These are phyloP conservation scores for Ptyas mucosa DNA, from an alignment of 2,113 vertebrate species.

Conservation along the genomic window DNA sequence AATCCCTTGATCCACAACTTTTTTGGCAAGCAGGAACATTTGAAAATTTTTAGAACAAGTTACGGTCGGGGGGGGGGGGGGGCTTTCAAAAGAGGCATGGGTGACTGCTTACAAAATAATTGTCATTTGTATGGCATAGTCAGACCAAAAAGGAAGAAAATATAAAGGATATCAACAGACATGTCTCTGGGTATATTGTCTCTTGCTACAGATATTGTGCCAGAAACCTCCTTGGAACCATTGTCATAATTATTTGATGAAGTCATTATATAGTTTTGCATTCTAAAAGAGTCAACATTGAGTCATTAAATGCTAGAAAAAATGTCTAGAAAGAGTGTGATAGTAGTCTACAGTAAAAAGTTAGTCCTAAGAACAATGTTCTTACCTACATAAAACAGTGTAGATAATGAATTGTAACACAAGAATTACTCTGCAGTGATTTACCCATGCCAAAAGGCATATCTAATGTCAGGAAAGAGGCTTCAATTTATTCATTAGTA, in stretches of 20 bases:
- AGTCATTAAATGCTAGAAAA: background rate
- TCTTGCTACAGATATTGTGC: background rate
- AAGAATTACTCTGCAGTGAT: background rate
- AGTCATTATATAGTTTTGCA: background rate
- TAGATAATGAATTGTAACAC: background rate
- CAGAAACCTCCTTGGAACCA: background rate
- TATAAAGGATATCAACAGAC: background rate
- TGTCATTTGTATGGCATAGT: background rate
- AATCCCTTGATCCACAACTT: background rate
- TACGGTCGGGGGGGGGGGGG: too few relatives aligned
- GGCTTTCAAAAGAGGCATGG: too few relatives aligned
- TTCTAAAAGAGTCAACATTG: background rate
- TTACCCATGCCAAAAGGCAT: background rate
- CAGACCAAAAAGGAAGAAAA: background rate
- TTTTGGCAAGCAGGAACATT: background rate
- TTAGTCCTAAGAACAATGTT: background rate
- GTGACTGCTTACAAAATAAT: background rate
- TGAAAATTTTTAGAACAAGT: background rate
- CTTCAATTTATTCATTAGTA: too few relatives aligned
- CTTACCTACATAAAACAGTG: background rate
- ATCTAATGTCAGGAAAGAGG: too few relatives aligned
- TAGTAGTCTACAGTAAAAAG: background rate
- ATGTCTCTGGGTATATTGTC: background rate
- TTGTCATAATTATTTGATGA: background rate
- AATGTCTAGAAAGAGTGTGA: background rate